Evolutionary conservation across 2,113 vertebrate species (phyloP), one percentile per base, ranked within the genome.

Genomic region (Phyllostomus hastatus): DNA sequence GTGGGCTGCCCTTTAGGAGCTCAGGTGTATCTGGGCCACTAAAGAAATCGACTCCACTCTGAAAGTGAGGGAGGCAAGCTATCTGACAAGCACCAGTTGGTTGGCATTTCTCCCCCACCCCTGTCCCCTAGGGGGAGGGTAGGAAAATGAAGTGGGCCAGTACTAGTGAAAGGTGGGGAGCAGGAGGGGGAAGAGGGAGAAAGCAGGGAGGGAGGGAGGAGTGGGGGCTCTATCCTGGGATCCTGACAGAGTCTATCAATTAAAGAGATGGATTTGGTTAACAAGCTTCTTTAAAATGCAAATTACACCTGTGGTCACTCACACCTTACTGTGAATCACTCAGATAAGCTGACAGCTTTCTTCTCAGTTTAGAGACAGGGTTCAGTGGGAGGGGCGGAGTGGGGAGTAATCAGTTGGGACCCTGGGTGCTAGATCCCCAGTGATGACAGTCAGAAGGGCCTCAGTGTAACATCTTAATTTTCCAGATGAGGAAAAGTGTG

Each of bases 211-310:
- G 57, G 5, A 4, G 22, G 10, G 22, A 22, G 16, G 50, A 41
- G 2, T 10, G 10, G 16, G 2, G 33, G 66, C 48, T 91, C 90
- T 59, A 66, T 35, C 46, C 48, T n/a, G 81, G 80, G 79, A 38
- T 38, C 78, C 72, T 72, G 22, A 81, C 66, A 24, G 50, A 84
- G 66, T 15, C n/a, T 35, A 73, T 59, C 72, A 69, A 59, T 73
- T 81, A 78, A 52, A 79, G 69, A 92, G 66, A 85, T 22, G 89
- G 61, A 84, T 41, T 5, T 72, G 76, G 69, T 69, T 89, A 95
- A 90, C 59, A 87, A 43, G 31, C 24, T 57, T 90, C 73, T 94
- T 90, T 95, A 73, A 96, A 90, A 93, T 79, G 80, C 76, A 96
- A 95, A 75, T 86, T 43, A 64, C n/a, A 72, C 10, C 78, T 80